A percentile compares a stretch with the other conserved stretches of the same genome.
These are phyloP conservation scores for Podargus strigoides DNA, from an alignment of 2,797 vertebrate genomes.

Conservation along the genomic window DNA sequence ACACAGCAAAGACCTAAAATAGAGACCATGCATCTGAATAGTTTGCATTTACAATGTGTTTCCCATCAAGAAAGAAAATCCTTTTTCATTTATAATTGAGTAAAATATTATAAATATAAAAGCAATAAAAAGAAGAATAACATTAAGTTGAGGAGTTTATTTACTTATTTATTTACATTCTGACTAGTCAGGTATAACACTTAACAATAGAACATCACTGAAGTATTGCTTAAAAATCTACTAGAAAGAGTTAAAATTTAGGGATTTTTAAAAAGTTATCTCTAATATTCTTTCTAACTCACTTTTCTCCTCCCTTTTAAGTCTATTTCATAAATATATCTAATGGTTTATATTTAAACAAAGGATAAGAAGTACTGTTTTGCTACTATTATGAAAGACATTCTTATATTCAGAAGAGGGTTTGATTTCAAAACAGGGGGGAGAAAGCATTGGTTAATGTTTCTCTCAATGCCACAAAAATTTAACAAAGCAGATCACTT, in stretches of 20 bases:
- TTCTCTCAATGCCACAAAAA: background rate
- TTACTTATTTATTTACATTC: background rate
- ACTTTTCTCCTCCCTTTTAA: background rate
- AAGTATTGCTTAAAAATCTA: background rate
- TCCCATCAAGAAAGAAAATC: background rate
- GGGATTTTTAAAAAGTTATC: background rate
- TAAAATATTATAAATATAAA: background rate
- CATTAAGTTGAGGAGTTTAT: background rate
- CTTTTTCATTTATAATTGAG: background rate
- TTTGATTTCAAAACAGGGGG: background rate
- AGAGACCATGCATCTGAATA: background rate
- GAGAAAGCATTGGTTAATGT: background rate
- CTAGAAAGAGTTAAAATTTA: background rate
- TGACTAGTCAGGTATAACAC: background rate
- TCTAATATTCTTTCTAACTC: background rate
- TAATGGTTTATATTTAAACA: background rate
- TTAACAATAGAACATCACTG: background rate
- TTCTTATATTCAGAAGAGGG: background rate
- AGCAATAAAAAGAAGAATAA: background rate
- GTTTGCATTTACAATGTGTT: background rate
- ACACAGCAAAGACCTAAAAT: background rate
- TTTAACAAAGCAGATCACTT: background rate
- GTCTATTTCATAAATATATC: background rate
- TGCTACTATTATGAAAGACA: background rate
- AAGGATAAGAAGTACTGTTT: background rate